Evolutionary conservation across 2,888 invertebrate genomes (phyloP), one percentile per base, ranked within the genome.

Genomic region (Drosophila anomelani): DNA sequence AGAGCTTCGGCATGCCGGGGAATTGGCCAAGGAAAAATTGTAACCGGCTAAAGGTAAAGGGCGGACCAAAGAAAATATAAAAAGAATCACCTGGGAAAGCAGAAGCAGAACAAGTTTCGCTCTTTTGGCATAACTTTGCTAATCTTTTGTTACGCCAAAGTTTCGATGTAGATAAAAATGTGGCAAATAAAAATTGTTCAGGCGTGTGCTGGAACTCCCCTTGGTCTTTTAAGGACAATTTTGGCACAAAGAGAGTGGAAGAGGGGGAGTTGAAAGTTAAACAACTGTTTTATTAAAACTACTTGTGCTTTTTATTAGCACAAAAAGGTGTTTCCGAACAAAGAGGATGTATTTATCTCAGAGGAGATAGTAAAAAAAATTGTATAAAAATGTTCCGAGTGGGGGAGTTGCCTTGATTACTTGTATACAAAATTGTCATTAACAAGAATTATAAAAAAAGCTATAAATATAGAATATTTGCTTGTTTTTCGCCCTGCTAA

Each of bases 71-170:
- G 59, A 70, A 54, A 41, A 58, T 49, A 46, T n/a, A 58, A 62
- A 70, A 53, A 53, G 34, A n/a, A 53, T 53, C 51, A 23, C 23
- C 8, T n/a, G 43, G 32, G 43, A 29, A 39, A 36, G 34, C n/a
- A 9, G 55, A 46, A 53, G 34, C 34, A 32, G 55, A 59, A 43
- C 54, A 75, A 66, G 57, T 80, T 86, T 77, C 61, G 63, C 79
- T 69, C 78, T 69, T 72, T 83, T 77, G 77, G 75, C 79, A 88
- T 79, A 86, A 86, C 90, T 89, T 86, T 83, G 70, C 69, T 79
- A 89, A 86, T 88, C 79, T 85, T 83, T 88, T 83, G 86, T 83
- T 86, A 77, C 79, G 84, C 67, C 83, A 89, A 86, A 77, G 89
- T 77, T 85, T 82, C 74, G 74, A 84, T 85, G 80, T 71, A 77